phyloP scores from a whole-genome alignment of 2,797 vertebrate genomes.

The Tragelaphus oryx region DNA sequence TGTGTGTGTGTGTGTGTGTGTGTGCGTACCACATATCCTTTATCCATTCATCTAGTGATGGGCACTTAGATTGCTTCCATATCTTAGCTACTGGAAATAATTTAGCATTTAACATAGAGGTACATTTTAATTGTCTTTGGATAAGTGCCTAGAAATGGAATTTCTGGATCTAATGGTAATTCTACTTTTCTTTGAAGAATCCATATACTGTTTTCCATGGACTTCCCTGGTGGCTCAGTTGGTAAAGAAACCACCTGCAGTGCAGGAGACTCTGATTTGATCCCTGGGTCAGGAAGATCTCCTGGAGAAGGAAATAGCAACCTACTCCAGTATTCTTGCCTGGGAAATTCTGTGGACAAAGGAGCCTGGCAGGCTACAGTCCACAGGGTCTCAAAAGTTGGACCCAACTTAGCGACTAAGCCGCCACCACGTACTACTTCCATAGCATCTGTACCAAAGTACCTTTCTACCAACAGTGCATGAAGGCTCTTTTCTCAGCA shows the following conservation, averaged over 20 bases:
- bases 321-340: not conserved
- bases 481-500: not conserved
- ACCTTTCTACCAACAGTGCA: not conserved
- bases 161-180: not conserved
- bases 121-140: not conserved
- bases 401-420: not conserved
- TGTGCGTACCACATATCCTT: not conserved
- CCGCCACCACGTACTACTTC: not conserved
- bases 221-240: not conserved
- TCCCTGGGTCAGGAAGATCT: not conserved
- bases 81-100: not conserved
- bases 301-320: not conserved
- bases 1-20: not conserved
- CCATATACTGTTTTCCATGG: not conserved
- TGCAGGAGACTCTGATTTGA: not conserved
- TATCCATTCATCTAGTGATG: not conserved
- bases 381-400: not conserved
- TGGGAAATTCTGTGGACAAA: not conserved
- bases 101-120: not conserved
- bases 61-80: not conserved
- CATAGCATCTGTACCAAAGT: not conserved
- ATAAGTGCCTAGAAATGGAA: not conserved
- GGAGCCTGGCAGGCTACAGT: not conserved
- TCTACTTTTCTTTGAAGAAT: not conserved
- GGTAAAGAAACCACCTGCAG: not conserved